These are phyloP conservation scores for Lymantria monacha DNA, from an alignment of 2,888 invertebrate genomes.

Conservation along the genomic window DNA sequence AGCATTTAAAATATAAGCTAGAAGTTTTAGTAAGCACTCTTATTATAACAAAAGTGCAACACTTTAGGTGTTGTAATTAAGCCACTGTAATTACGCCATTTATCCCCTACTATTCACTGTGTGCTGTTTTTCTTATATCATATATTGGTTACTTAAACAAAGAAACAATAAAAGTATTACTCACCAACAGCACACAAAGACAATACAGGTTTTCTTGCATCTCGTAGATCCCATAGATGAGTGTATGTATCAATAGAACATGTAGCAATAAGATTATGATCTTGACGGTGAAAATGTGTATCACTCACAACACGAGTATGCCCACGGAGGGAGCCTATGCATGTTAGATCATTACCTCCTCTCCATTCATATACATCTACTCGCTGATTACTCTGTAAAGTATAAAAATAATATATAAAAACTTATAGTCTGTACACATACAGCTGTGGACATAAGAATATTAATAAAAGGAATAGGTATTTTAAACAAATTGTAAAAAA, in stretches of 20 bases:
- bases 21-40: too few relatives aligned
- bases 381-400: slow-evolving; percentile 89
- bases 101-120: too few relatives aligned
- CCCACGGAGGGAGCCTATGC: slow-evolving; percentile 87
- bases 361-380: slow-evolving; percentile 93
- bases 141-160: too few relatives aligned
- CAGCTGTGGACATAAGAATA: neutral
- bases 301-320: slow-evolving; percentile 95
- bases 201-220: slow-evolving; percentile 90
- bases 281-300: slow-evolving; percentile 92
- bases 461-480: neutral
- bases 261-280: slow-evolving; percentile 84
- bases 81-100: too few relatives aligned
- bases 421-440: neutral
- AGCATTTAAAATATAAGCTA: too few relatives aligned
- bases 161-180: slow-evolving; percentile 21
- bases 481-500: neutral
- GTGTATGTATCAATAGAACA: slow-evolving; percentile 97
- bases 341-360: slow-evolving; percentile 85
- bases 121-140: too few relatives aligned
- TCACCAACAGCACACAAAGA: slow-evolving; percentile 94
- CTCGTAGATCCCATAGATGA: slow-evolving; percentile 96
- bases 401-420: neutral
- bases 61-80: too few relatives aligned
- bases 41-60: too few relatives aligned